Evolutionary conservation across 2,888 invertebrate species (phyloP).

Genomic region (Clanis bilineata): DNA sequence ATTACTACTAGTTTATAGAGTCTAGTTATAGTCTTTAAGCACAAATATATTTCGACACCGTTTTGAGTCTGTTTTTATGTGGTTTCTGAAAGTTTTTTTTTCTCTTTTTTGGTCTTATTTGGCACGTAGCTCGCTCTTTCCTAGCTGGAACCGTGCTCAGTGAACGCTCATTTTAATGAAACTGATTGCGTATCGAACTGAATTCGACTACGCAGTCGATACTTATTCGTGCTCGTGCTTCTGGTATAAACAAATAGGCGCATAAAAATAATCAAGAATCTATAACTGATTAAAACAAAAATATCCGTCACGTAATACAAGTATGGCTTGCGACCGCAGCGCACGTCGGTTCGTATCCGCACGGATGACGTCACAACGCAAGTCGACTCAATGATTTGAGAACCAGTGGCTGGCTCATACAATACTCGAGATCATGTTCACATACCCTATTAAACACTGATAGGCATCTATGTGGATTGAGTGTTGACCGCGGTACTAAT

Average conservation of each 20-base stretch:
- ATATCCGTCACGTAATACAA: constrained; percentile 26
- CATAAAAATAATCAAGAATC: background rate
- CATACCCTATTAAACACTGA: constrained; percentile 43
- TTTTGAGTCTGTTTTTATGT: too few relatives aligned
- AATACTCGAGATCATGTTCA: constrained; percentile 60
- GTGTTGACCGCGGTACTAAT: constrained; percentile 51
- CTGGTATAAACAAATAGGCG: background rate
- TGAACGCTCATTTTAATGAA: too few relatives aligned
- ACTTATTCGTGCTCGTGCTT: too few relatives aligned
- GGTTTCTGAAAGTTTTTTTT: too few relatives aligned
- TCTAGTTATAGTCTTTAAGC: too few relatives aligned
- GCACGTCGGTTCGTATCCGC: constrained; percentile 38
- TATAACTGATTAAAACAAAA: constrained; percentile 22
- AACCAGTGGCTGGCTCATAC: constrained; percentile 50
- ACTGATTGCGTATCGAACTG: too few relatives aligned
- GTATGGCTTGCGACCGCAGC: constrained; percentile 32
- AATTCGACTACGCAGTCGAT: too few relatives aligned
- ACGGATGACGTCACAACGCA: constrained; percentile 37
- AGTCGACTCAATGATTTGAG: constrained; percentile 54
- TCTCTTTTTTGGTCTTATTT: too few relatives aligned
- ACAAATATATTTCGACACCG: too few relatives aligned
- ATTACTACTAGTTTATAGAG: too few relatives aligned
- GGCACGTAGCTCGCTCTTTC: too few relatives aligned
- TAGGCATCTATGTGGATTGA: constrained; percentile 48
- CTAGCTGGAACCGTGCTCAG: too few relatives aligned